Evolutionary conservation across 2,888 invertebrate species (phyloP), one percentile per base, ranked within the genome.

Genomic region (Artemia sinica): DNA sequence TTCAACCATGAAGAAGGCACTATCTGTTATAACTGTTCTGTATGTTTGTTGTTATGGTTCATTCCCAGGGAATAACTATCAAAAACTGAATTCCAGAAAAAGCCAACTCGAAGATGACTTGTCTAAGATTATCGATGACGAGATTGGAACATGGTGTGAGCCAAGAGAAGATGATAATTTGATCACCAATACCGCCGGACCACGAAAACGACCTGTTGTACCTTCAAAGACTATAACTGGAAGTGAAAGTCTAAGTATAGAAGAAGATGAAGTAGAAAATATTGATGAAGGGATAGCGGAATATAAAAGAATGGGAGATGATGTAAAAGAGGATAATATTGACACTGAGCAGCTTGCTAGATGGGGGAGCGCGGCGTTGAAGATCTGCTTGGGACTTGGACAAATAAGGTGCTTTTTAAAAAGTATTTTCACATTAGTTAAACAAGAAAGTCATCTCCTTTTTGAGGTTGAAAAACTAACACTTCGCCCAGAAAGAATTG

Each of bases 101-200:
- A 28, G 14, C 8, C 63, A 58, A 10, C 28, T 58, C 14, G 63
- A n/a, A 28, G n/a, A n/a, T 8, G 63, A 58, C 63, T 58, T 58
- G 63, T 58, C 63, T n/a, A 58, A 58, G 63, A 58, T 58, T 9
- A 18, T 58, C 69, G 70, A 70, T 50, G 66, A 70, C 13, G 70
- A 70, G 14, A 50, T 70, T 8, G 70, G 70, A 14, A 70, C 70
- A 8, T 70, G 70, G 70, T 70, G 70, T 14, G 68, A 58, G 18
- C 70, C 70, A n/a, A 58, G 63, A 58, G 63, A 58, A 58, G 63
- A 58, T 28, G 63, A 58, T 9, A 58, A 58, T 28, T 8, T 58
- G 8, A 58, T 58, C 63, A 58, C 63, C 8, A 58, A 58, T 10
- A 10, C 63, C 14, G 63, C 10, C 8, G 63, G 63, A 58, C 63